phyloP scores from a whole-genome alignment of 2,113 vertebrate genomes.

The Herpetotheres cachinnans region DNA sequence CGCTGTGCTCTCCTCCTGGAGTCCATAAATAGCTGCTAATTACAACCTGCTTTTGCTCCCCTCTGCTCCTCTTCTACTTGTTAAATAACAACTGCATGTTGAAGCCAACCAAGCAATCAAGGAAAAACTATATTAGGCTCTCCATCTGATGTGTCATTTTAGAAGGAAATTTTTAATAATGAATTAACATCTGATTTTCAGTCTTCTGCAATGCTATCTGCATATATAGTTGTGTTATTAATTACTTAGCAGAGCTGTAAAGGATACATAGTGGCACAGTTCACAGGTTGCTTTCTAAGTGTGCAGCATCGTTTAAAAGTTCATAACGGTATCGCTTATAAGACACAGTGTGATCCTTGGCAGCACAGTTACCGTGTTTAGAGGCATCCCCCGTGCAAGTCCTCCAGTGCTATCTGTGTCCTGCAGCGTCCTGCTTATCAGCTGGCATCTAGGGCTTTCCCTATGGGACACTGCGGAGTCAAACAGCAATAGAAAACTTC shows the following conservation, averaged over 20 bases:
- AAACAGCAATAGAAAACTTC: too few relatives aligned
- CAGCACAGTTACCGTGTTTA: rapidly evolving
- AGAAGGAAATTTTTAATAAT: not conserved
- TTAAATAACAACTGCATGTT: not conserved
- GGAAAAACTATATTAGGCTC: not conserved
- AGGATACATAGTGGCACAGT: not conserved
- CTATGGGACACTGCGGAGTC: rapidly evolving
- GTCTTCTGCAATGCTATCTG: not conserved
- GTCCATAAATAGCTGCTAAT: not conserved
- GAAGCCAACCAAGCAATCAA: not conserved
- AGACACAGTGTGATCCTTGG: not conserved
- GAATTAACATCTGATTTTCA: not conserved
- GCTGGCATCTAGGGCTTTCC: not conserved
- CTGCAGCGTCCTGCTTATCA: not conserved
- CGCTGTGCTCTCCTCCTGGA: not conserved
- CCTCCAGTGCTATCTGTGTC: not conserved
- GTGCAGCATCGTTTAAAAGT: not conserved
- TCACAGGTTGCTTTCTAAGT: not conserved
- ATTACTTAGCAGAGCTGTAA: not conserved
- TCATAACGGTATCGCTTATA: not conserved
- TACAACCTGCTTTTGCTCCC: not conserved
- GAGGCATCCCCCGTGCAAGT: not conserved
- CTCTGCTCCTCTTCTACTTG: not conserved
- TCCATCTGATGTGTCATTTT: not conserved
- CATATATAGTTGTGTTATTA: not conserved